These are phyloP conservation scores for Drosophila neutralis DNA, from an alignment of 2,888 invertebrate genomes.

Conservation along the genomic window DNA sequence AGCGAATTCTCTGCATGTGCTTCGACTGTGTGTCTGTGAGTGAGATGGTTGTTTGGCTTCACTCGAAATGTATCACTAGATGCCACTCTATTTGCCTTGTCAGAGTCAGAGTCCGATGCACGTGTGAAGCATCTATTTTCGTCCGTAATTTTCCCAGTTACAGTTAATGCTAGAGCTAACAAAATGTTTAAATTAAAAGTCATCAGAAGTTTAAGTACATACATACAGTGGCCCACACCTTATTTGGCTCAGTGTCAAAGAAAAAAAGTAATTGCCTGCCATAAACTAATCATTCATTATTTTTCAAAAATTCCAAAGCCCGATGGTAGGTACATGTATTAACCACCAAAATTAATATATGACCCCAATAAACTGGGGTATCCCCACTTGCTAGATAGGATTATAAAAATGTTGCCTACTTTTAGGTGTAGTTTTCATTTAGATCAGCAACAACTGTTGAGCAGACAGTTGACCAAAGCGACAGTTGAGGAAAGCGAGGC, in stretches of 20 bases:
- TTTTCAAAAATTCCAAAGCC: too few relatives aligned
- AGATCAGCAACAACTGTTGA: constrained; percentile 6
- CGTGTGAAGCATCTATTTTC: constrained; percentile 1
- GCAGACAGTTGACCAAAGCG: constrained; percentile 28
- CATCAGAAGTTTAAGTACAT: background rate
- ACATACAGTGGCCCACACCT: too few relatives aligned
- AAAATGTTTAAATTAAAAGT: background rate
- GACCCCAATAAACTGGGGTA: too few relatives aligned
- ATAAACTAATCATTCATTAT: too few relatives aligned
- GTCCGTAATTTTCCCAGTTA: background rate
- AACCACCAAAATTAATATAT: too few relatives aligned
- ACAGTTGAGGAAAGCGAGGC: constrained; percentile 4
- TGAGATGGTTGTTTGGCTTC: background rate
- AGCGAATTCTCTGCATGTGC: constrained; percentile 22
- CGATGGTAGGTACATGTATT: too few relatives aligned
- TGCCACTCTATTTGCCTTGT: constrained; percentile 22
- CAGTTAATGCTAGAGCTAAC: background rate
- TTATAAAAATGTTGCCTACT: too few relatives aligned
- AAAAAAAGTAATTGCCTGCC: too few relatives aligned
- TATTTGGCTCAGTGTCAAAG: too few relatives aligned
- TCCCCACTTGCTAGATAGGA: too few relatives aligned
- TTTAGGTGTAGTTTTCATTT: too few relatives aligned
- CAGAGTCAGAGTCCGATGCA: constrained; percentile 19
- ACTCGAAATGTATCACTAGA: constrained; percentile 9
- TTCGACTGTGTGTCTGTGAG: constrained; percentile 4